These are phyloP conservation scores for Cheilosia vulpina DNA, from an alignment of 2,888 invertebrate genomes.

Conservation along the genomic window DNA sequence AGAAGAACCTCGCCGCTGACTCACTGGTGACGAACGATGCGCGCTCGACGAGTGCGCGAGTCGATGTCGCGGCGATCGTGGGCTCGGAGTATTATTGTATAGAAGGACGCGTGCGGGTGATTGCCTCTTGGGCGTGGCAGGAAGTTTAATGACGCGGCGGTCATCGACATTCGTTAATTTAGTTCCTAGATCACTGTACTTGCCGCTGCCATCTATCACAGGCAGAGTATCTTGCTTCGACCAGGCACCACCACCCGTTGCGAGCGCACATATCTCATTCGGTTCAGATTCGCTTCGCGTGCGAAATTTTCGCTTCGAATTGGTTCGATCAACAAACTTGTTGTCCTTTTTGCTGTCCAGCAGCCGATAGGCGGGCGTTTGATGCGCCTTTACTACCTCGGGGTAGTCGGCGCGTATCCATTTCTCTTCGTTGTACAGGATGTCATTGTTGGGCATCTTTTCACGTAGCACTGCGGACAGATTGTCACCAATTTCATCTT, in stretches of 20 bases:
- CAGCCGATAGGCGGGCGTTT: slow-evolving; percentile 43
- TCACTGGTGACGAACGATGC: slow-evolving; percentile 73
- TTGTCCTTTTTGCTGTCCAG: slow-evolving; percentile 59
- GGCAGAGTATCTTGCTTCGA: slow-evolving; percentile 31
- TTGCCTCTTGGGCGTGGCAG: slow-evolving; percentile 77
- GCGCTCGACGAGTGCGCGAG: slow-evolving; percentile 37
- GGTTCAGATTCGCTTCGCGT: slow-evolving; percentile 77
- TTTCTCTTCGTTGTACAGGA: slow-evolving; percentile 64
- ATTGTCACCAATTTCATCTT: slow-evolving; percentile 54
- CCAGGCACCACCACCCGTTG: slow-evolving; percentile 15
- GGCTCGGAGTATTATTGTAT: slow-evolving; percentile 81
- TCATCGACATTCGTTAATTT: slow-evolving; percentile 45
- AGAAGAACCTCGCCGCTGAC: slow-evolving; percentile 58
- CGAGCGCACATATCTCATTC: slow-evolving; percentile 57
- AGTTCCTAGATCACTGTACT: slow-evolving; percentile 33
- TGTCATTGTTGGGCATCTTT: slow-evolving; percentile 69
- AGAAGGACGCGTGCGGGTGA: slow-evolving; percentile 80
- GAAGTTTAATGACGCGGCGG: slow-evolving; percentile 59
- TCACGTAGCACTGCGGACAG: slow-evolving; percentile 62
- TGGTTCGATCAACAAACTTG: slow-evolving; percentile 58
- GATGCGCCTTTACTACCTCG: slow-evolving; percentile 42
- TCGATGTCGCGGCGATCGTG: slow-evolving; percentile 77
- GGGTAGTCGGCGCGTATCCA: slow-evolving; percentile 55
- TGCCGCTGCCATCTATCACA: slow-evolving; percentile 45
- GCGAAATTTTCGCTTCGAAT: slow-evolving; percentile 77